Base-by-base conservation (phyloP, 2,797 vertebrate genomes). In the Acanthornis magna region DNA sequence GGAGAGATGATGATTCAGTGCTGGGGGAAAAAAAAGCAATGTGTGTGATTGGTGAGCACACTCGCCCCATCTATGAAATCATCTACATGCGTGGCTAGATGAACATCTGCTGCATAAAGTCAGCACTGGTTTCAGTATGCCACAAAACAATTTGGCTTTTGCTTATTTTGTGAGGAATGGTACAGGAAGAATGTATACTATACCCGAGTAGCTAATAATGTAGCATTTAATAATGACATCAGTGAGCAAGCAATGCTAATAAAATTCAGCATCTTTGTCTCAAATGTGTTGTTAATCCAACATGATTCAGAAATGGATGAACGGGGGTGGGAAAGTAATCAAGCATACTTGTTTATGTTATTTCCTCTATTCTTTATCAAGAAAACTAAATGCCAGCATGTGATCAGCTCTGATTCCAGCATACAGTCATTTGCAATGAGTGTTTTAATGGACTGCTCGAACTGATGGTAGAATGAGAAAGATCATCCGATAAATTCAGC, bases 51-150 rank as follows among this genome's bases (percentile, higher is more conserved):
- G 94, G 96, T 88, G 58, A 96, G 85, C 70, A 70, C 70, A 72
- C 71, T 97, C 67, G 11, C 91, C 87, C 71, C 93, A 95, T 96
- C 85, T 93, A 91, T 94, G 94, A 97, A 97, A 97, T 97, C 96
- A 96, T 96, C 93, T 91, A 91, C 71, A 86, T 95, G 91, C 26
- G 54, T 96, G 96, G 94, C 96, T 97, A 93, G 91, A 95, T 94
- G 93, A 97, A 95, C 96, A 96, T 96, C 96, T 97, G 96, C 96
- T 97, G 92, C 92, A 95, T 91, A 93, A 92, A 95, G 87, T 93
- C 94, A 94, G 84, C 42, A 55, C 50, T 94, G 72, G 90, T 91
- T 97, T 96, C 94, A 95, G 68, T 86, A 92, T 88, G 70, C 84
- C 75, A 89, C 96, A 93, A 93, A 95, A 95, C 84, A 94, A 60